Base-by-base conservation (phyloP, 2,888 invertebrate genomes). In the Acleris literana region DNA sequence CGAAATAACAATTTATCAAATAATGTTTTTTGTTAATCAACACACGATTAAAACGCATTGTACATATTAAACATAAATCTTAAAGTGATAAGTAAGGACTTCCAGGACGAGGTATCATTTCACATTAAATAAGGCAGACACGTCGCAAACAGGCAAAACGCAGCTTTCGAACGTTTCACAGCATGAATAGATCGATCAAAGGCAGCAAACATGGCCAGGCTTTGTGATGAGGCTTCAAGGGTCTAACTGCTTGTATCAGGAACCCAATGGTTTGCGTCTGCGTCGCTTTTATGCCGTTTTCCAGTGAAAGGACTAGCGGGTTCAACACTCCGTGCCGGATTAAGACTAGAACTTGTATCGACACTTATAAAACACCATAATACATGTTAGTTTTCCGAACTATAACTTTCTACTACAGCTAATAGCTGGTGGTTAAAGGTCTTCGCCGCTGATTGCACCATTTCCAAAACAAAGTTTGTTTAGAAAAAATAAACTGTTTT, bases 181-280 rank as follows among this genome's bases (percentile, higher is more conserved):
- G 89, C 90, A 90, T 88, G 87, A 80, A 76, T 76, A 79, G 77
- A 81, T 76, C 82, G 82, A 79, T 80, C 74, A 76, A 77, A 76
- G 70, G 77, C 77, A 80, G 79, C 78, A 78, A 81, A 72, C 76
- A 73, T 56, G 64, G 59, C 76, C 75, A 81, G 77, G 82, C 83
- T 84, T 85, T 75, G 79, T 77, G 81, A 83, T 79, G 74, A 76
- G 81, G 87, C 87, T 86, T 87, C 71, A 68, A 81, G 77, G 77
- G 74, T 79, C 76, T 84, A 86, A 86, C 81, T 80, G 84, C 86
- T 86, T 82, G 74, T 73, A 78, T 78, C 78, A 79, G 77, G 79
- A 82, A 80, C 65, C 49, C 44, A 55, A 55, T 51, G 51, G 51
- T 44, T 53, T 72, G 77, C 81, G 82, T 80, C 81, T 79, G 81